phyloP scores from a whole-genome alignment of 2,797 vertebrate species.

The Sebastes hopkinsi region DNA sequence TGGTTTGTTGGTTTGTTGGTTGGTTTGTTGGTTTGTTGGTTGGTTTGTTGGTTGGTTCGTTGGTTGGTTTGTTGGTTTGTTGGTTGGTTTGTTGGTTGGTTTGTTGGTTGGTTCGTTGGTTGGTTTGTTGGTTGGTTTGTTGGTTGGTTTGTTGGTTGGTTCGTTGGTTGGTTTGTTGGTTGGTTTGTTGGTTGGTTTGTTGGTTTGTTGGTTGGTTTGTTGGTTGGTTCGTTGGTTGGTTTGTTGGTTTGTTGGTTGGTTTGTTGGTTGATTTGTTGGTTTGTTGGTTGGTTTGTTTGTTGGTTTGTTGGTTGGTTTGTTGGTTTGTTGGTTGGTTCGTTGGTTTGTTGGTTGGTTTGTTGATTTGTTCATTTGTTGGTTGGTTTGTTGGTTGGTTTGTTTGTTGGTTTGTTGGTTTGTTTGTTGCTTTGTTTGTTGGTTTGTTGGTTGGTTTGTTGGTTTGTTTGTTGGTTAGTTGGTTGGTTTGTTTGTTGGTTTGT shows the following conservation, averaged over 20 bases:
- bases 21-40: rapidly evolving
- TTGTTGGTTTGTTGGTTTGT: rapidly evolving
- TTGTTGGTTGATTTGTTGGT: rapidly evolving
- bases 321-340: rapidly evolving
- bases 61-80: rapidly evolving
- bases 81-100: rapidly evolving
- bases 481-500: too few relatives aligned
- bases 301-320: rapidly evolving
- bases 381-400: rapidly evolving
- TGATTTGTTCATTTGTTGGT: rapidly evolving
- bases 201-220: rapidly evolving
- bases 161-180: rapidly evolving
- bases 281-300: rapidly evolving
- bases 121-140: rapidly evolving
- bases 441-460: rapidly evolving
- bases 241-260: rapidly evolving
- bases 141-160: rapidly evolving
- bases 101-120: rapidly evolving
- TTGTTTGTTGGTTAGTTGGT: too few relatives aligned
- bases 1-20: rapidly evolving
- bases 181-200: rapidly evolving
- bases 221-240: rapidly evolving
- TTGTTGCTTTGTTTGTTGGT: rapidly evolving
- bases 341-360: rapidly evolving
- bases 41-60: rapidly evolving